Base-by-base conservation (phyloP, 2,797 vertebrate genomes). In the Cossypha dichroa region DNA sequence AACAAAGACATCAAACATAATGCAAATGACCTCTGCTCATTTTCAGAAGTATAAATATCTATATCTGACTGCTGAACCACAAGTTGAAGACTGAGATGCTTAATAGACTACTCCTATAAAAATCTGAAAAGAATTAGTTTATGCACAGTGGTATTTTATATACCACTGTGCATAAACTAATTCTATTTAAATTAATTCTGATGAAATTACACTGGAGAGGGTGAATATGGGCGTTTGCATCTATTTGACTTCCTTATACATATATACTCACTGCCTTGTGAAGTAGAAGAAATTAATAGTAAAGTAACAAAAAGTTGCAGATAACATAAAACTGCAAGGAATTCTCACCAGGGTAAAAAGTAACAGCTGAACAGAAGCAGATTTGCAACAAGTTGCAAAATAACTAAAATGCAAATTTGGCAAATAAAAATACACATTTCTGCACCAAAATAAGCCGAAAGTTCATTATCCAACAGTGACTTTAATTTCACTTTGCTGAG, bases 221-320 rank as follows among this genome's bases (percentile, higher is more conserved):
- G 13, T 48, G 45, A 79, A 72, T 36, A 14, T 6, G 5, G 14
- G 5, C 0, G 0, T 26, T 72, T 74, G 7, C 10, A 54, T 18
- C 5, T 90, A 13, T 8, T 18, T 56, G 19, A 22, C 20, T 55
- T 46, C 9, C 16, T 11, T 46, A 28, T 49, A 11, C 17, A 11
- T 49, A 16, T 49, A 49, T 48, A 36, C 12, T 48, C 80, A 51
- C 67, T 83, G 45, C 9, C 6, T 75, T 7, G 10, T 49, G 20
- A 56, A 21, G 23, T 62, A 28, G 31, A 81, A 84, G 51, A 48
- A 90, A 74, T 21, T n/a, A 60, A 40, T 34, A 51, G 15, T 40
- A 48, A 48, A 38, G 5, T 28, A 63, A 62, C 2, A 72, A 73
- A 69, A 62, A 69, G 21, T 7, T 88, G 38, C 14, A 85, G 20